A percentile compares a stretch with the other conserved stretches of the same genome.
These are phyloP conservation scores for Gobiocypris rarus DNA, from an alignment of 2,113 vertebrate species.

Conservation along the genomic window DNA sequence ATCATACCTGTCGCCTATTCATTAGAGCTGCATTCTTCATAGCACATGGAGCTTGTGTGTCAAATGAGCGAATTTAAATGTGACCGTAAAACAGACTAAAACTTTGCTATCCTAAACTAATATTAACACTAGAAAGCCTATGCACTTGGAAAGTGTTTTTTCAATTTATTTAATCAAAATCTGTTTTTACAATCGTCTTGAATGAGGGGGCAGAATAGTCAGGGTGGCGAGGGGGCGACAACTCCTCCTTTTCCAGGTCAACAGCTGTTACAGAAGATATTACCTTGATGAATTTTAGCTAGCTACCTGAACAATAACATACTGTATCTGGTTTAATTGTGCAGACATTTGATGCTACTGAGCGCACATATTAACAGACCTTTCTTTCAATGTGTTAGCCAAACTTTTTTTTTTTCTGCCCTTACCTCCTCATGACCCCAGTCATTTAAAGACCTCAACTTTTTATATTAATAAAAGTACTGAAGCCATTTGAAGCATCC, in stretches of 20 bases:
- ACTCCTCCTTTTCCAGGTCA: not conserved
- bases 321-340: not conserved
- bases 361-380: not conserved
- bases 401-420: not conserved
- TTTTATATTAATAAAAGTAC: constrained; percentile 6
- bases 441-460: not conserved
- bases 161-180: too few species aligned
- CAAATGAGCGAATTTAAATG: too few species aligned
- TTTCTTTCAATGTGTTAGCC: not conserved
- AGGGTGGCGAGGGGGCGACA: too few species aligned
- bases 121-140: too few species aligned
- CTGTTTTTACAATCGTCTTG: too few species aligned
- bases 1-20: too few species aligned
- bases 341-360: not conserved
- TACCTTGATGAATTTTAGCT: not conserved
- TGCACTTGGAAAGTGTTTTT: too few species aligned
- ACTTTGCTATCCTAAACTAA: too few species aligned
- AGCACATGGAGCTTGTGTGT: too few species aligned
- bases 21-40: too few species aligned
- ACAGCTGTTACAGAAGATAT: not conserved
- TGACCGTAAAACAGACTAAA: too few species aligned
- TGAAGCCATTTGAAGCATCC: not conserved
- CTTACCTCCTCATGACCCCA: not conserved
- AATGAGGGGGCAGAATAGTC: too few species aligned
- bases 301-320: not conserved